Evolutionary conservation across 2,888 invertebrate genomes (phyloP), one percentile per base, ranked within the genome.

Genomic region (Parnassius apollo): DNA sequence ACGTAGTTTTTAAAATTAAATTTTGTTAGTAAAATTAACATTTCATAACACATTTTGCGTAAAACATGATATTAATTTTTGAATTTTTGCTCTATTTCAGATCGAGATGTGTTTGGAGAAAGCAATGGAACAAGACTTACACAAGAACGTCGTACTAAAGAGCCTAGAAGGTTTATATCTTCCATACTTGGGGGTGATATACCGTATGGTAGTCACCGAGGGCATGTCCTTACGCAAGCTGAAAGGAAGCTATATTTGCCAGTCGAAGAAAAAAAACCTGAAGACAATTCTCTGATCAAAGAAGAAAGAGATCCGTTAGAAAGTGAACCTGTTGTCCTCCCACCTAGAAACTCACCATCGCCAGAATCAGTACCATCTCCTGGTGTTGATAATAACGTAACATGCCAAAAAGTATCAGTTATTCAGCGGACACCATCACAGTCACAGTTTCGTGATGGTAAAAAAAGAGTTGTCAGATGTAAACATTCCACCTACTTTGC

Each of bases 121-220:
- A 83, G 77, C 67, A 87, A 80, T 71, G 76, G 77, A 66, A 72
- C 72, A 61, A 85, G 76, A 68, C 78, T 72, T 62, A 62, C 77
- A 66, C 78, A 80, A 69, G 89, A 91, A 45, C 82, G 85, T 71
- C 81, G 81, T 48, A 81, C 82, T 66, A 90, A 90, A 80, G 93
- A 93, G 85, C 93, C 91, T 54, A 83, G 93, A 75, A 93, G 95
- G 69, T 96, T 96, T 78, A 95, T 95, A 67, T 96, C 96, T 25
- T 96, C 96, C 22, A 96, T 96, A 74, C 93, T 96, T 44, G 96
- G 96, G 42, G 96, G 96, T 22, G 96, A 96, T 75, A 93, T 95
- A 52, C 96, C 96, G 4, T 96, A 96, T 73, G 96, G 96, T n/a
- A 95, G 96, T 73, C 91, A 91, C 67, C 92, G 95, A 73, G 94